Evolutionary conservation across 2,113 vertebrate species (phyloP).

Genomic region (Alaudala cheleensis): DNA sequence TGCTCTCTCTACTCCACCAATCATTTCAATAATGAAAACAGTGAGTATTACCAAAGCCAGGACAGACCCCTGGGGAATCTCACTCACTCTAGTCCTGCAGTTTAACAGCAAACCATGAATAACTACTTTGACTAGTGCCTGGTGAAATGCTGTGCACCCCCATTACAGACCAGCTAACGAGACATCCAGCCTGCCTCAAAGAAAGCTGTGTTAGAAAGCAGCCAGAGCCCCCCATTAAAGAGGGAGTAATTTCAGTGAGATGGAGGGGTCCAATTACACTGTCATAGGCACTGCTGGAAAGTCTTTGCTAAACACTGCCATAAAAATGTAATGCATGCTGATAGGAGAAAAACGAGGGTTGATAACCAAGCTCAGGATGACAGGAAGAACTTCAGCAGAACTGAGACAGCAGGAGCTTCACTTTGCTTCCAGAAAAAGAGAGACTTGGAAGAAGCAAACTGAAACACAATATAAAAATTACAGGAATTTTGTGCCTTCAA

Average conservation of each 20-base stretch:
- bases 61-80: neutral
- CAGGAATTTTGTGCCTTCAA: neutral
- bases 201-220: neutral
- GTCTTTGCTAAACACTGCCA: neutral
- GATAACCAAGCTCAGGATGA: neutral
- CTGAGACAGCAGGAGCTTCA: neutral
- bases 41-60: conserved; percentile 9
- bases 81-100: neutral
- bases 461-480: neutral
- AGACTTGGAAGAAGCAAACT: neutral
- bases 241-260: neutral
- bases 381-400: conserved; percentile 19
- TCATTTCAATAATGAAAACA: conserved; percentile 42
- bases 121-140: neutral
- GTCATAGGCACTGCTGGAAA: neutral
- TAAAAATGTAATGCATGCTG: neutral
- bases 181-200: neutral
- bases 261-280: neutral
- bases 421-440: neutral
- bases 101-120: conserved; percentile 20
- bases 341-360: neutral
- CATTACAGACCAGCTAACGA: neutral
- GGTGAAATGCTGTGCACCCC: neutral
- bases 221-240: neutral
- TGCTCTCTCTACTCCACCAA: neutral